These are phyloP conservation scores for Eilema griseolum DNA, from an alignment of 2,888 invertebrate species.

Conservation along the genomic window DNA sequence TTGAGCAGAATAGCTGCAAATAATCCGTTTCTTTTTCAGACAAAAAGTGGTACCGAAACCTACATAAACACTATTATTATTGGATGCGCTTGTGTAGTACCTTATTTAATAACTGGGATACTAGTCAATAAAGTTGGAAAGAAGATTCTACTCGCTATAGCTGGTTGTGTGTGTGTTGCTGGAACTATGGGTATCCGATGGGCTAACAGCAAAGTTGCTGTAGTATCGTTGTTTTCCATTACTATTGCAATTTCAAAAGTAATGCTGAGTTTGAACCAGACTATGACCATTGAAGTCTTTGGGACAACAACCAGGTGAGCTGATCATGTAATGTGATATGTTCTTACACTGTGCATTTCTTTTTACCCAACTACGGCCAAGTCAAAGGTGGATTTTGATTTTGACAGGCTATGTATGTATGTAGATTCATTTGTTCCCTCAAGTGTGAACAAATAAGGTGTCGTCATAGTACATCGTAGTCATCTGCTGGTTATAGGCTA, in stretches of 20 bases:
- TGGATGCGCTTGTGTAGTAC: slow-evolving; percentile 54
- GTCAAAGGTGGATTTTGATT: too few species aligned
- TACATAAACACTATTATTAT: slow-evolving; percentile 63
- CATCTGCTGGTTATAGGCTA: too few species aligned
- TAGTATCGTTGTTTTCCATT: slow-evolving; percentile 66
- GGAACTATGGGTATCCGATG: slow-evolving; percentile 61
- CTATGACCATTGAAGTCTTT: slow-evolving; percentile 62
- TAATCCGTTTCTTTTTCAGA: slow-evolving; percentile 23
- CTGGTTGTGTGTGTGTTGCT: slow-evolving; percentile 50
- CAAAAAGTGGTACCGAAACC: slow-evolving; percentile 43
- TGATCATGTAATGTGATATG: background rate
- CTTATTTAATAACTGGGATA: slow-evolving; percentile 56
- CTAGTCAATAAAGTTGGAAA: slow-evolving; percentile 59
- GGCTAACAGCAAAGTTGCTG: slow-evolving; percentile 59
- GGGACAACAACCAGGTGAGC: slow-evolving; percentile 68
- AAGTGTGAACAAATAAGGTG: too few species aligned
- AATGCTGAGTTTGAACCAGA: slow-evolving; percentile 62
- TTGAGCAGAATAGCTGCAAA: background rate
- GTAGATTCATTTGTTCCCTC: too few species aligned
- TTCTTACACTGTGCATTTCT: background rate
- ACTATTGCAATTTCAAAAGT: slow-evolving; percentile 62
- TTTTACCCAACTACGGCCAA: too few species aligned
- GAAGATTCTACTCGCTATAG: slow-evolving; percentile 56
- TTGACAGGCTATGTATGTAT: too few species aligned
- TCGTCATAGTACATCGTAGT: too few species aligned